Base-by-base conservation (phyloP, 2,113 vertebrate genomes). In the Chascanopsetta lugubris region DNA sequence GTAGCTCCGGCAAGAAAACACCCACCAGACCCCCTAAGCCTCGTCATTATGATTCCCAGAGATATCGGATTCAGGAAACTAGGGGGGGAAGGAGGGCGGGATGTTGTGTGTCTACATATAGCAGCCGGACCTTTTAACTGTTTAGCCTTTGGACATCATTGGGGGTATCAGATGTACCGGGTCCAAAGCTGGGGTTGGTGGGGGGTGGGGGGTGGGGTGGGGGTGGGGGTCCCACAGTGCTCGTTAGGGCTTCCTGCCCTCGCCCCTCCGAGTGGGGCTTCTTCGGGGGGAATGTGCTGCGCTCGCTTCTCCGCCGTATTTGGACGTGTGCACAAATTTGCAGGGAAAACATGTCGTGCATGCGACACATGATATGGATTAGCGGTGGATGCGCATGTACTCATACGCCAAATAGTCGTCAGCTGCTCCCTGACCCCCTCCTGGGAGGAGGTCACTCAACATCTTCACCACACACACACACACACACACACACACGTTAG, bases 131-230 rank as follows among this genome's bases (percentile, higher is more conserved):
- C 84, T 87, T 89, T 87, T 85, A 86, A 87, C 85, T 88, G 86
- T 89, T 86, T 89, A 88, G 85, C 85, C 89, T 79, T 85, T 87
- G 78, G 75, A 91, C 82, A 87, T 90, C 88, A 85, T 73, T 68
- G 67, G 78, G 69, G 76, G 75, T 89, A 87, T 90, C 87, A 61
- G 77, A 87, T 89, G 80, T 83, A 84, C 74, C 49, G 49, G 69
- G 76, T 84, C 76, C 76, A n/a, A n/a, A n/a, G n/a, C n/a, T n/a
- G n/a, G n/a, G n/a, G n/a, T n/a, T n/a, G n/a, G n/a, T n/a, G n/a
- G n/a, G n/a, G n/a, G n/a, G n/a, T n/a, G n/a, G n/a, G n/a, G n/a
- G n/a, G n/a, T n/a, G n/a, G n/a, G n/a, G n/a, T n/a, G n/a, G 76
- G 62, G 79, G 64, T 63, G 77, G 79, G 71, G 67, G 76, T 90